Base-by-base conservation (phyloP, 2,888 invertebrate species). In the Euspilapteryx auroguttella region DNA sequence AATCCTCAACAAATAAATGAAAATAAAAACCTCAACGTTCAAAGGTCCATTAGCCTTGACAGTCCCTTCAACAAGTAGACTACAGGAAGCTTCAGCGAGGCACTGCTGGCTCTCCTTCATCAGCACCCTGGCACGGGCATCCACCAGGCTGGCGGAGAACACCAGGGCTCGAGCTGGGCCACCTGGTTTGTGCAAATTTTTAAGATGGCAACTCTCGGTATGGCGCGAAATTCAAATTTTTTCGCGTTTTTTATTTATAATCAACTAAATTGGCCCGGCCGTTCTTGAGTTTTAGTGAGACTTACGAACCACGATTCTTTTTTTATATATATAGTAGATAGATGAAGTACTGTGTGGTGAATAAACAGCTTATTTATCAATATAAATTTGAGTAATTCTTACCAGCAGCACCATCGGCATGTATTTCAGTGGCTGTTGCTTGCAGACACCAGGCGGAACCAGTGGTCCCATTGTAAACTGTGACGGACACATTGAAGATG, bases 11-110 rank as follows among this genome's bases (percentile, higher is more conserved):
- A n/a, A n/a, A n/a, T n/a, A n/a, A n/a, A n/a, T n/a, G n/a, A n/a
- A n/a, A n/a, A n/a, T n/a, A n/a, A n/a, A 37, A 59, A 88, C 89
- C 79, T 91, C 89, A 23, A 91, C 85, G 38, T 88, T 87, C n/a
- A 90, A 62, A n/a, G 89, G 88, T 3, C 87, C 89, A 44, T 88
- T 87, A 4, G 89, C 89, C 38, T 86, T 83, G 7, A 92, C 75
- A 1, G 86, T 86, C 0, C 88, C 87, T 55, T 91, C 90, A 34
- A 89, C 61, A 1, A 85, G 77, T 21, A 90, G 78, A 28, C 85
- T 85, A 42, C 89, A 88, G 26, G 82, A 81, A 2, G 87, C 77
- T 49, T 89, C 87, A 0, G 82, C 86, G 25, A 90, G 61, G 40
- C 84, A 83, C 5, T 84, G 83, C n/a, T 82, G 79, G 4, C 75